Base-by-base conservation (phyloP, 2,888 invertebrate species). In the Emmelina monodactyla region DNA sequence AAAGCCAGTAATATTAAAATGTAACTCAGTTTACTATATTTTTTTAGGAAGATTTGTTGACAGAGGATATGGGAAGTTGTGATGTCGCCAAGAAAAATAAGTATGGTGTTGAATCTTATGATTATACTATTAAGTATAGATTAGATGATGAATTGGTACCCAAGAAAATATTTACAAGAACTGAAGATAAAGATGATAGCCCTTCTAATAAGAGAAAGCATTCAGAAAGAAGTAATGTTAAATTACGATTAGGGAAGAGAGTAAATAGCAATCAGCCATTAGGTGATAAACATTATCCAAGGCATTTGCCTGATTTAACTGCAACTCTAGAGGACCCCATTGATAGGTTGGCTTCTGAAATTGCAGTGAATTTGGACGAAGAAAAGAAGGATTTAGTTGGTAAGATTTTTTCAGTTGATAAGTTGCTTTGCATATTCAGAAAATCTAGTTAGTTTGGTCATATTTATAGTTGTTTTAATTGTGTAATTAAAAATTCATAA, bases 31-130 rank as follows among this genome's bases (percentile, higher is more conserved):
- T 19, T 19, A 19, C 5, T 38, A 32, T 32, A 33, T 30, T 2
- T 37, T 73, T 75, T n/a, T 86, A 92, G 72, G 92, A 93, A 58
- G 92, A 92, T 46, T 82, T 88, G 0, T 66, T 94, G 34, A 87
- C 89, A 15, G 89, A 92, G 57, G 88, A 90, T 49, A 83, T 94
- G 71, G 85, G 86, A 9, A 85, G 85, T 28, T 91, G 91, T 66
- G 90, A 88, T 63, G 91, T 93, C 7, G 85, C 87, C 69, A 65
- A 85, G 76, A 53, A 83, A 69, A 58, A 83, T 72, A 58, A 82
- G 82, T 62, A 87, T 83, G 72, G 87, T 58, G 88, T 91, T 33
- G 92, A 92, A 67, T 87, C 86, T 61, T 92, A 92, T 66, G 87
- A 89, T 65, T 88, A 87, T 60, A 84, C 84, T 25, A 65, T 84